Percentiles rank a stretch among this genome's conserved stretches.
phyloP scores from a whole-genome alignment of 2,888 invertebrate species.

The Automeris io region DNA sequence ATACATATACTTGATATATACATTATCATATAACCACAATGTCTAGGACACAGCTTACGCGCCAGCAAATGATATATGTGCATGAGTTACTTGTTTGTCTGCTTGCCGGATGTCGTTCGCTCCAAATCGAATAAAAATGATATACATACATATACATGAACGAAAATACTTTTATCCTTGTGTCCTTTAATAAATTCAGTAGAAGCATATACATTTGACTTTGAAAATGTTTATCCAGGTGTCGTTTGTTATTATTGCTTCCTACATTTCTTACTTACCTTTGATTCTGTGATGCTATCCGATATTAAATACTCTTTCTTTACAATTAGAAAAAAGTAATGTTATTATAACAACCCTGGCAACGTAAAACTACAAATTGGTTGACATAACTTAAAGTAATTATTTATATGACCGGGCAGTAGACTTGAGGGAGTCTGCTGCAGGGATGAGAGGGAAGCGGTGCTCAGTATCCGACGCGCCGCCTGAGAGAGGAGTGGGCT shows the following conservation, averaged over 20 bases:
- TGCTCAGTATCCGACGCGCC: no score
- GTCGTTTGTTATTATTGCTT: conserved; percentile 17
- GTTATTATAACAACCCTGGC: no score
- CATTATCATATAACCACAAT: conserved; percentile 1
- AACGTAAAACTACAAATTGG: no score
- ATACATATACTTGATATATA: not conserved
- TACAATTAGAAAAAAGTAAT: no score
- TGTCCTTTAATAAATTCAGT: conserved; percentile 35
- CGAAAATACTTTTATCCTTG: conserved; percentile 23
- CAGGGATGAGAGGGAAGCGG: no score
- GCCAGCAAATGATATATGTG: conserved; percentile 11
- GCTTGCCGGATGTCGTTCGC: conserved; percentile 24
- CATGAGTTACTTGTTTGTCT: conserved; percentile 19
- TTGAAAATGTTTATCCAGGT: conserved; percentile 52
- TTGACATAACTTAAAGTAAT: no score
- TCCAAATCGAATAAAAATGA: conserved; percentile 24
- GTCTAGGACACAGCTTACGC: conserved; percentile 12
- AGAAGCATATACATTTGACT: conserved; percentile 45
- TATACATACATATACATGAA: conserved; percentile 17
- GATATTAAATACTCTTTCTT: no score
- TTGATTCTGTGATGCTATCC: no score
- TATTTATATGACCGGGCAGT: no score
- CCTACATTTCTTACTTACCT: not conserved
- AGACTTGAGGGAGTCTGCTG: no score
- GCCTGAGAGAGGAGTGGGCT: no score